Evolutionary conservation across 2,113 vertebrate genomes (phyloP).

Genomic region (Eublepharis macularius): DNA sequence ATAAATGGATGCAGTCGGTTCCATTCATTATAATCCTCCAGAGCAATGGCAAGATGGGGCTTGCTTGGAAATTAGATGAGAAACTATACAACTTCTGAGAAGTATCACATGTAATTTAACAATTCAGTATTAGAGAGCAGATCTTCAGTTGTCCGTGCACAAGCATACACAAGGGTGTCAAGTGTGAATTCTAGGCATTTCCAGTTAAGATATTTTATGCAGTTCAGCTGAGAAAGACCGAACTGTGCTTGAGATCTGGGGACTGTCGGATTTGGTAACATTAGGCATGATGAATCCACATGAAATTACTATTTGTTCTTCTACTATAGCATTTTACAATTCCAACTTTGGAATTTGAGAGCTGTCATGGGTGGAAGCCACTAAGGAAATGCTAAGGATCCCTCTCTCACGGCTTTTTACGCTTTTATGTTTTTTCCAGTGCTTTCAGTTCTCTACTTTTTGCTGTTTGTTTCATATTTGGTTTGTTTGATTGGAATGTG

Average conservation of each 20-base stretch:
- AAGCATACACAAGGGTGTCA: background rate
- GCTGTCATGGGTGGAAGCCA: background rate
- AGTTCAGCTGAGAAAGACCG: background rate
- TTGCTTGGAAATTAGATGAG: background rate
- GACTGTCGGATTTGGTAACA: background rate
- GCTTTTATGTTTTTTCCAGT: too few relatives aligned
- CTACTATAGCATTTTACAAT: background rate
- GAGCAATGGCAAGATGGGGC: rapidly evolving
- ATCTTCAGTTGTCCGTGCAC: background rate
- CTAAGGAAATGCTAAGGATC: too few relatives aligned
- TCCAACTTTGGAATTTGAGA: background rate
- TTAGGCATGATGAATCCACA: background rate
- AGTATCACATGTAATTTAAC: background rate
- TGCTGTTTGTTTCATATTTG: too few relatives aligned
- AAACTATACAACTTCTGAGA: background rate
- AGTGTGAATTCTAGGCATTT: background rate
- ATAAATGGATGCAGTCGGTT: background rate
- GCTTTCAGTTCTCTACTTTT: too few relatives aligned
- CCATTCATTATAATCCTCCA: background rate
- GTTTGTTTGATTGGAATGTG: too few relatives aligned
- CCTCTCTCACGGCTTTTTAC: too few relatives aligned
- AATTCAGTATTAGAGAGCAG: background rate
- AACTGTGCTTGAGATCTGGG: background rate
- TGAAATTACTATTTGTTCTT: background rate
- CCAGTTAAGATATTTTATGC: background rate